A percentile compares a stretch with the other conserved stretches of the same genome.
phyloP scores from a whole-genome alignment of 2,113 vertebrate species.

The Campylorhamphus procurvoides region DNA sequence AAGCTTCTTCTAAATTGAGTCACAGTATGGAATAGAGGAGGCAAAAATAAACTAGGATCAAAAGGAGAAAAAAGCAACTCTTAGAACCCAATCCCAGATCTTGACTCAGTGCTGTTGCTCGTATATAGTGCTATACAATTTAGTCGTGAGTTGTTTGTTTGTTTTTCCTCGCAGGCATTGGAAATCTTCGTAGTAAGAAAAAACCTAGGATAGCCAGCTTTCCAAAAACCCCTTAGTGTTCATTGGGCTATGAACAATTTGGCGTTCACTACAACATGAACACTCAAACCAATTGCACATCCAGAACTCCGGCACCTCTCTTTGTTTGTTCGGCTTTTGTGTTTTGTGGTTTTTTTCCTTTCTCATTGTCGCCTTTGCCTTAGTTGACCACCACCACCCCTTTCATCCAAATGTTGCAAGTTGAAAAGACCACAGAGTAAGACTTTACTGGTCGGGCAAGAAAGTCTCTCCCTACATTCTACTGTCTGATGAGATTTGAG shows the following conservation, averaged over 20 bases:
- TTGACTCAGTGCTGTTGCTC: slow-evolving; percentile 74
- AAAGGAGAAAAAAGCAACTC: slow-evolving; percentile 28
- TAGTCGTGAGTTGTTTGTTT: not conserved
- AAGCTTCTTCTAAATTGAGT: slow-evolving; percentile 72
- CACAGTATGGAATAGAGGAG: slow-evolving; percentile 80
- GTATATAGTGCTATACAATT: slow-evolving; percentile 84
- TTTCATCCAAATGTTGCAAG: slow-evolving; percentile 70
- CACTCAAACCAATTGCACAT: slow-evolving; percentile 78
- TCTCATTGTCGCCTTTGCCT: slow-evolving; percentile 67
- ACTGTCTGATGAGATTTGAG: slow-evolving; percentile 96
- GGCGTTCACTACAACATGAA: slow-evolving; percentile 83
- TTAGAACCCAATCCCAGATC: slow-evolving; percentile 34
- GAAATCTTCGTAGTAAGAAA: slow-evolving; percentile 37
- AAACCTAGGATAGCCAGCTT: slow-evolving; percentile 59
- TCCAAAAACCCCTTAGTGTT: slow-evolving; percentile 66
- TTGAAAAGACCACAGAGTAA: slow-evolving; percentile 80
- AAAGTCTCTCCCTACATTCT: slow-evolving; percentile 98
- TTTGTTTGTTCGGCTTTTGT: slow-evolving; percentile 37
- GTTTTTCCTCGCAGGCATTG: slow-evolving; percentile 12
- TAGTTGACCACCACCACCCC: slow-evolving; percentile 70
- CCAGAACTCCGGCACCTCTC: slow-evolving; percentile 70
- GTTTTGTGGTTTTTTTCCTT: slow-evolving; percentile 28
- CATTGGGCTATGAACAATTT: slow-evolving; percentile 69
- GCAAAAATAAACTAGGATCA: slow-evolving; percentile 72
- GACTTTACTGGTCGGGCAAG: slow-evolving; percentile 76